A percentile compares a stretch with the other conserved stretches of the same genome.
phyloP scores from a whole-genome alignment of 2,113 vertebrate species.

The Procavia capensis region DNA sequence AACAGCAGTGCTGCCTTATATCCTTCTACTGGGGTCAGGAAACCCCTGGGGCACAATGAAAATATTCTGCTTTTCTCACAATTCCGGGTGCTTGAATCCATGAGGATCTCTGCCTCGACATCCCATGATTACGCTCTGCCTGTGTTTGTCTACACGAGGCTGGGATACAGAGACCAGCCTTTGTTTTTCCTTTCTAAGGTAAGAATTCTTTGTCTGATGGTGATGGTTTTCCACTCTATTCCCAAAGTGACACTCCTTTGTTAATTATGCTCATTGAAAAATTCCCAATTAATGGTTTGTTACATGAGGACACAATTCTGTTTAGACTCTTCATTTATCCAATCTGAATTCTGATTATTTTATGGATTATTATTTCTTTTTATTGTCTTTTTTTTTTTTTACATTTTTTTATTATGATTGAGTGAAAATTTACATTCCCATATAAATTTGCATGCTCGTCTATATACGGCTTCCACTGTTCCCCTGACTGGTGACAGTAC shows the following conservation, averaged over 20 bases:
- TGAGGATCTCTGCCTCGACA: constrained; percentile 87
- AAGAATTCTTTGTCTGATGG: constrained; percentile 61
- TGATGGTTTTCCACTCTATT: background rate
- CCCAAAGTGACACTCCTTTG: background rate
- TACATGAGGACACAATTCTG: background rate
- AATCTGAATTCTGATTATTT: background rate
- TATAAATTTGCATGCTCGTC: too few relatives aligned
- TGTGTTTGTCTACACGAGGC: constrained; percentile 88
- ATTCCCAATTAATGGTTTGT: background rate
- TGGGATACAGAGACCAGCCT: constrained; percentile 89
- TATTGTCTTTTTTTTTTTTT: too few relatives aligned
- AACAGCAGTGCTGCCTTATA: constrained; percentile 90
- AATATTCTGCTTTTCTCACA: constrained; percentile 88
- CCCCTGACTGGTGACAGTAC: too few relatives aligned
- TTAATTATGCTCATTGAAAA: constrained; percentile 4
- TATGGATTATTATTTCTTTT: background rate
- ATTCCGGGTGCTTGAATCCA: constrained; percentile 88
- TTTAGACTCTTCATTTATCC: background rate
- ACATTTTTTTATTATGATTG: too few relatives aligned
- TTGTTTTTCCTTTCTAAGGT: constrained; percentile 89
- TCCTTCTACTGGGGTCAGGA: constrained; percentile 87
- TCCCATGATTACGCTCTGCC: constrained; percentile 86
- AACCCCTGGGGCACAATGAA: constrained; percentile 83
- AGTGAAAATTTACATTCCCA: too few relatives aligned
- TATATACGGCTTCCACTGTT: too few relatives aligned